Evolutionary conservation across 2,888 invertebrate genomes (phyloP).

Genomic region (Chironomus tentans): DNA sequence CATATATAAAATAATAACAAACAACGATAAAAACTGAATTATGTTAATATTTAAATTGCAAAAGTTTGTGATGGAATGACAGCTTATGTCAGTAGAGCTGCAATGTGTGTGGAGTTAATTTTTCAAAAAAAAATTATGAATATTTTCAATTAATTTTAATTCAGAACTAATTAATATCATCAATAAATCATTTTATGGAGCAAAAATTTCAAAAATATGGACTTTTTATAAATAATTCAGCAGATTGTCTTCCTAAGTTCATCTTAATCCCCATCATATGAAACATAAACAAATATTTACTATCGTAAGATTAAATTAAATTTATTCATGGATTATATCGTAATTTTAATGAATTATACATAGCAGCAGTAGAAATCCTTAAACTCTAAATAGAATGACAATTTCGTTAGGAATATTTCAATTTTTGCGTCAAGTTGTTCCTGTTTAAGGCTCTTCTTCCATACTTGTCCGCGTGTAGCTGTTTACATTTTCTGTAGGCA

Average conservation of each 20-base stretch:
- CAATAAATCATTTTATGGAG: too few species aligned
- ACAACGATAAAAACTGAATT: not conserved
- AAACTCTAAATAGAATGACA: constrained; percentile 9
- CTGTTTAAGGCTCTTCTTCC: constrained; percentile 31
- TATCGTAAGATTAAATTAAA: too few species aligned
- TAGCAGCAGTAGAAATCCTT: not conserved
- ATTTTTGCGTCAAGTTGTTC: not conserved
- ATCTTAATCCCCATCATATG: too few species aligned
- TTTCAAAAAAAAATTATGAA: not conserved
- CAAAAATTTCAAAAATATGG: too few species aligned
- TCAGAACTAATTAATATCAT: too few species aligned
- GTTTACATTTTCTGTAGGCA: constrained; percentile 36
- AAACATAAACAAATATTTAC: too few species aligned
- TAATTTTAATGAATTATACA: not conserved
- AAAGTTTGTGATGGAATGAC: not conserved
- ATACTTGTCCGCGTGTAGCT: constrained; percentile 39
- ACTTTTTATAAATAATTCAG: too few species aligned
- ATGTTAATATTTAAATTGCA: not conserved
- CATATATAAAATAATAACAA: not conserved
- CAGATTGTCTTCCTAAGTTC: too few species aligned
- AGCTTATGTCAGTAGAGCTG: not conserved
- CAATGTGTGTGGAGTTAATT: not conserved
- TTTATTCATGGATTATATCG: too few species aligned
- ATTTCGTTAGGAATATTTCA: not conserved
- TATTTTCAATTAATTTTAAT: too few species aligned